Evolutionary conservation across 2,113 vertebrate genomes (phyloP), one percentile per base, ranked within the genome.

Genomic region (Calonectris borealis): DNA sequence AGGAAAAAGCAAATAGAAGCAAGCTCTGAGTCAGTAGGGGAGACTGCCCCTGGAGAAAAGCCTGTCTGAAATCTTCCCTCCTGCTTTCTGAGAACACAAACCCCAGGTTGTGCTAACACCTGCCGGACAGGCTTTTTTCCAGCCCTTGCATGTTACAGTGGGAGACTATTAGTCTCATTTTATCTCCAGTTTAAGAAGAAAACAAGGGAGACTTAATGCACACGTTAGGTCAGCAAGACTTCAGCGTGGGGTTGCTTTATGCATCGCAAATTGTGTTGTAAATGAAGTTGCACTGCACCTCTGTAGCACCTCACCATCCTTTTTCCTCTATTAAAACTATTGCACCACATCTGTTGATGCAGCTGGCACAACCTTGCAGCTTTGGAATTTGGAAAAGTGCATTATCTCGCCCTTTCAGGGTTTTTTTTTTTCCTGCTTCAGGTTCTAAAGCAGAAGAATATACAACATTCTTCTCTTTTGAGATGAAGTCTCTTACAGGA

Each of bases 201-300:
- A 61, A 46, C 13, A 12, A 77, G 19, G 34, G 46, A 86, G 18
- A 18, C 16, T 26, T 27, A 2, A 27, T 1, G 24, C 6, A 8
- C 24, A 1, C 1, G 1, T 49, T 32, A 19, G 25, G 34, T 73
- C 19, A 22, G 79, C n/a, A 13, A 44, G 54, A 6, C n/a, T 32
- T 24, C 40, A 6, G 24, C 1, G 14, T 17, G 11, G 48, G 32
- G 38, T 31, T 77, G 68, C 71, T 51, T 46, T 60, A 36, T 16
- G 31, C 31, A 15, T 26, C 1, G 0, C 55, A 27, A 26, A 7
- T 2, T 9, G 49, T 6, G 1, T 2, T 25, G 61, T 10, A 13
- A 40, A 8, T 66, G 9, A 11, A 4, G 58, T 36, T 36, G 13
- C 27, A 1, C 48, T 29, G 75, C 65, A 54, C 25, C 65, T 51